A percentile compares a stretch with the other conserved stretches of the same genome.
Conservation (phyloP, 2,113 vertebrate species). For the Gallinago media region DNA sequence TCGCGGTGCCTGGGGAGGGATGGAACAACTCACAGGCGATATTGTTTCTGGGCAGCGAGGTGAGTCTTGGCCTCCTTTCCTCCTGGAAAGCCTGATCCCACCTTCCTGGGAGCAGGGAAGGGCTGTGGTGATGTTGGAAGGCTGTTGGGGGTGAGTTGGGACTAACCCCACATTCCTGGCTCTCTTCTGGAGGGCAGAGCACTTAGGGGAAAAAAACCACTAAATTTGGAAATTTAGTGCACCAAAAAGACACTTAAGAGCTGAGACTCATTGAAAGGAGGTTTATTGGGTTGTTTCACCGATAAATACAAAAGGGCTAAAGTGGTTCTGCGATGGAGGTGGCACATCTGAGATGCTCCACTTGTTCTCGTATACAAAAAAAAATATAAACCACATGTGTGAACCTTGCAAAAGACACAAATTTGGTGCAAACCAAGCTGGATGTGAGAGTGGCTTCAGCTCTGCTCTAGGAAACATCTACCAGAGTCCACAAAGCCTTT, state of each 20-base stretch:
- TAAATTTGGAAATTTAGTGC: not conserved
- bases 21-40: accelerated
- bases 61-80: not conserved
- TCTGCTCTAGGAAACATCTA: not conserved
- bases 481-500: not conserved
- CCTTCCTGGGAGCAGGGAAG: not conserved
- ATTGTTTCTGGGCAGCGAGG: accelerated
- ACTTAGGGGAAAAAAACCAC: accelerated
- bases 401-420: not conserved
- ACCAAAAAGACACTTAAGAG: not conserved
- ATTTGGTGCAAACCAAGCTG: not conserved
- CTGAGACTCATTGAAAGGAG: not conserved
- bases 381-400: not conserved
- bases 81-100: not conserved
- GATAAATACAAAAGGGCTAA: slow-evolving; percentile 42
- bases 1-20: accelerated
- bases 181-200: no score
- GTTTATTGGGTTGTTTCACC: slow-evolving; percentile 69
- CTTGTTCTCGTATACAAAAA: not conserved
- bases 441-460: not conserved
- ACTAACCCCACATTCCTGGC: accelerated
- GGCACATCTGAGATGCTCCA: not conserved
- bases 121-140: accelerated
- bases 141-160: not conserved
- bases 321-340: not conserved